Conservation (phyloP, 1,140 invertebrate species). For the Holcopasites calliopsidis region DNA sequence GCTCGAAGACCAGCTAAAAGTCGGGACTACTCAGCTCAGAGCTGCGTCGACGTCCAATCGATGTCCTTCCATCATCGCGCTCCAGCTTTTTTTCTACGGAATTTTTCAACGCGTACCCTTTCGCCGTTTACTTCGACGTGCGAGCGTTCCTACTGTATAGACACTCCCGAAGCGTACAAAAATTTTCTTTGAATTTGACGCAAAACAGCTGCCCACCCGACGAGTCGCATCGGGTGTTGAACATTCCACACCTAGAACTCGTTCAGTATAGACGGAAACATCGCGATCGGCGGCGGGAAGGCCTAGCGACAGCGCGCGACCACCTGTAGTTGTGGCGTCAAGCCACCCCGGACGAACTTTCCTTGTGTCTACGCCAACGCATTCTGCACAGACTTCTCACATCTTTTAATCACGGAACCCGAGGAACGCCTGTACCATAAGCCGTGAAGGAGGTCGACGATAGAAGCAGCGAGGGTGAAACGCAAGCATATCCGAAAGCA, state of each 20-base stretch:
- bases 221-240: too few species aligned
- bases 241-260: too few species aligned
- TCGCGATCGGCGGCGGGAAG: slow-evolving; percentile 43
- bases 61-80: neutral
- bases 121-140: neutral
- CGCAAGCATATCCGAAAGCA: neutral
- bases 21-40: slow-evolving; percentile 55
- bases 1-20: slow-evolving; percentile 44
- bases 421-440: neutral
- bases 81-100: neutral
- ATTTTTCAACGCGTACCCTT: neutral
- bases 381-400: neutral
- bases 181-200: too few species aligned
- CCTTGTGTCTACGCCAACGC: neutral
- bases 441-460: slow-evolving; percentile 12
- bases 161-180: too few species aligned
- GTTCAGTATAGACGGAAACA: neutral
- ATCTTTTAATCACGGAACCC: neutral
- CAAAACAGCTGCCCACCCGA: too few species aligned
- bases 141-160: neutral
- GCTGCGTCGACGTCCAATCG: slow-evolving; percentile 59
- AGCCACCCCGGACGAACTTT: slow-evolving; percentile 41
- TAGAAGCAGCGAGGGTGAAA: slow-evolving; percentile 11
- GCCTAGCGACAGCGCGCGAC: slow-evolving; percentile 65
- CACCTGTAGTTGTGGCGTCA: slow-evolving; percentile 74